Evolutionary conservation across 2,113 vertebrate species (phyloP), one percentile per base, ranked within the genome.

Genomic region (Balaeniceps rex): DNA sequence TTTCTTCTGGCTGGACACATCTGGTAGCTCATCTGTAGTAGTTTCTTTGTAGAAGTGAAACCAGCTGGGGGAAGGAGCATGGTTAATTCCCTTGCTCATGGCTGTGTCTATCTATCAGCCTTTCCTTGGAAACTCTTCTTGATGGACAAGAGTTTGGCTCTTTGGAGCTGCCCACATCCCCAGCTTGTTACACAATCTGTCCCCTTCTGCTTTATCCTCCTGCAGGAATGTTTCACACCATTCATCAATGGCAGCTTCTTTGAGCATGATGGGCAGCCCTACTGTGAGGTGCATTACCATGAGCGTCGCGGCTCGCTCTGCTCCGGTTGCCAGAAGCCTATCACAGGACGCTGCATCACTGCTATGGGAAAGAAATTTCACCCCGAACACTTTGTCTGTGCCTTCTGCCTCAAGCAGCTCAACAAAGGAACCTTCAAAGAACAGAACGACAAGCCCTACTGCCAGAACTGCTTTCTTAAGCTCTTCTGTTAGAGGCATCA

Each of bases 381-480:
- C 97, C 99, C 99, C 0, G 99, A 99, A 98, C 99, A 99, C 97
- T 99, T 99, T 58, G 99, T 99, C 95, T 99, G 99, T 49, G 99
- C 99, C 98, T 99, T 99, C 98, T 99, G 99, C 97, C 99, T 99
- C 97, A 99, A 99, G 97, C 99, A 99, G 93, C 99, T 99, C 96
- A 99, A 99, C 98, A 99, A 99, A 98, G 99, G 99, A 97, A 99
- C 99, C 95, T 99, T 99, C 97, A 99, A 99, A 97, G 99, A 99
- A 98, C 99, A 99, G 95, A 99, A 99, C 0, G 99, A 99, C 98
- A 99, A 99, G 97, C 99, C 99, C 34, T 99, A 99, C 98, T 99
- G 99, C 96, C 99, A 99, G 96, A 99, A 99, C 98, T 99, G 99
- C 98, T 99, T 99, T 88, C 84, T 99, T 97, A 99, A 99, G 98